These are phyloP conservation scores for Phaethornis superciliosus DNA, from an alignment of 2,113 vertebrate species.

Conservation along the genomic window DNA sequence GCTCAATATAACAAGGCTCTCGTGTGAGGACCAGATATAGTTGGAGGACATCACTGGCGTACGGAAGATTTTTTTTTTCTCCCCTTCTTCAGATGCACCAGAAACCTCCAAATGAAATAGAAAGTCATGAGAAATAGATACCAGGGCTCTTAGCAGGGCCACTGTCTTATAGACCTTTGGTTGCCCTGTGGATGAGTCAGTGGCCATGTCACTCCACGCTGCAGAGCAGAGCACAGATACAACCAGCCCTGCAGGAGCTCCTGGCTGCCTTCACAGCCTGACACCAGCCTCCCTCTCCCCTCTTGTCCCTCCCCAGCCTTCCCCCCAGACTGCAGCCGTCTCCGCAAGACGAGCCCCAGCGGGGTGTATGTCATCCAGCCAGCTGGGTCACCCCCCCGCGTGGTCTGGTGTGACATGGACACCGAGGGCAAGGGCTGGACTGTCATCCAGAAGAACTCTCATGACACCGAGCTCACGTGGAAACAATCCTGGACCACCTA, in stretches of 20 bases:
- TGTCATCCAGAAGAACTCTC: slow-evolving; percentile 55
- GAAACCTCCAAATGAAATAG: not conserved
- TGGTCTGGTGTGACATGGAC: slow-evolving; percentile 73
- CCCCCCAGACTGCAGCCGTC: slow-evolving; percentile 61
- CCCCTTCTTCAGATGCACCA: not conserved
- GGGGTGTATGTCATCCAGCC: slow-evolving; percentile 68
- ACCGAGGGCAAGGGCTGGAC: slow-evolving; percentile 69
- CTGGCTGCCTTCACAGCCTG: not conserved
- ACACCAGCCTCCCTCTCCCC: not conserved
- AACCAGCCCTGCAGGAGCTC: not conserved
- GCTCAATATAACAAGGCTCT: not conserved
- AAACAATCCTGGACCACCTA: slow-evolving; percentile 70
- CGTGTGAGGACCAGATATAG: not conserved
- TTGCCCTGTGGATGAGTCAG: not conserved
- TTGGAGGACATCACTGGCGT: not conserved
- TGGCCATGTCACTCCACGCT: not conserved
- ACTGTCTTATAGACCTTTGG: not conserved
- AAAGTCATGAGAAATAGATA: not conserved
- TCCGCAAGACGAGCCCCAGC: slow-evolving; percentile 8
- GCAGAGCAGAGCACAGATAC: not conserved
- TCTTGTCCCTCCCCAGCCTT: not conserved
- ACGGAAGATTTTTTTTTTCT: not conserved
- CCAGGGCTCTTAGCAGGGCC: not conserved
- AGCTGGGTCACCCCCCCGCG: not conserved
- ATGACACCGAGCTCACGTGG: slow-evolving; percentile 36